Evolutionary conservation across 2,113 vertebrate species (phyloP), one percentile per base, ranked within the genome.

Genomic region (Nestor notabilis): DNA sequence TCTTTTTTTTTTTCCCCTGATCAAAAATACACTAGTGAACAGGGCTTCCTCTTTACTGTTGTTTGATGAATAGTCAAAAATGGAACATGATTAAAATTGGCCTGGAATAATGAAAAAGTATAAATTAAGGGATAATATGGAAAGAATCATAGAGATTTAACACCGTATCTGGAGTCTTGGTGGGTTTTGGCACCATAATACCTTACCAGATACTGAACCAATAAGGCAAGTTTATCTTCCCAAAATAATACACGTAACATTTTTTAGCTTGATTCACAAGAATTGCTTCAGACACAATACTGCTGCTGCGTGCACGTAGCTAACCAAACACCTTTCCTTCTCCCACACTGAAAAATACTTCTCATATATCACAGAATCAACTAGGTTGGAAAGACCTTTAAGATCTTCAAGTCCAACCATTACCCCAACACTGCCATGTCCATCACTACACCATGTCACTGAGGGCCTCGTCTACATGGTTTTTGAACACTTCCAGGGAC

Each of bases 171-270:
- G 37, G 33, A 41, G 4, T 58, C 71, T 33, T n/a, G 5, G 18
- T 39, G 47, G 5, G 14, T 53, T 63, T 85, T 47, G 31, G 8
- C 37, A 47, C 13, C 9, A 7, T 52, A 74, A 55, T 23, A 68
- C 14, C 23, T 65, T 87, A 31, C 8, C 17, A 78, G 31, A 31
- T 46, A 50, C 12, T 64, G 35, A 74, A 81, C 5, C 33, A n/a
- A 3, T 50, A 68, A 24, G 13, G 29, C 17, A 15, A 55, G 7
- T 35, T 78, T 74, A 24, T 53, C 47, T 87, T 25, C 14, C 53
- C 15, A 37, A 43, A 55, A 52, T 37, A 58, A 21, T 8, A 29
- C 7, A 24, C 0, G 0, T 14, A 24, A 4, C 0, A 4, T 81
- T 68, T 89, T 79, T 89, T 28, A 68, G 8, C 21, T 44, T n/a